These are phyloP conservation scores for Drosophila nigromelanica DNA, from an alignment of 1,140 invertebrate genomes.

Conservation along the genomic window DNA sequence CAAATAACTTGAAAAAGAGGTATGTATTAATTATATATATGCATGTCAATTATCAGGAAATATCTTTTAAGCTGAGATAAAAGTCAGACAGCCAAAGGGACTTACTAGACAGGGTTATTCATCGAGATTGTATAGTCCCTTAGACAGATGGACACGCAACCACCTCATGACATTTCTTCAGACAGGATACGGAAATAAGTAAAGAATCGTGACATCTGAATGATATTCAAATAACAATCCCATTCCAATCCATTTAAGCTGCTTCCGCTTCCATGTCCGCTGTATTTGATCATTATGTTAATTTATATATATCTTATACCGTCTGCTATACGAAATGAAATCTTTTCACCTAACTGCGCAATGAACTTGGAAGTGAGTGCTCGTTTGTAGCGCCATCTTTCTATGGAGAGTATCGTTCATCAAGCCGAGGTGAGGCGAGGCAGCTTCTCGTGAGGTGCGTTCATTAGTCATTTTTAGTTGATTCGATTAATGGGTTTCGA, in stretches of 20 bases:
- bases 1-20: too few species aligned
- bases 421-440: neutral
- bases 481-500: slow-evolving; percentile 77
- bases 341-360: neutral
- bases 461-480: slow-evolving; percentile 78
- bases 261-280: neutral
- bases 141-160: too few species aligned
- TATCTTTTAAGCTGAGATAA: too few species aligned
- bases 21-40: too few species aligned
- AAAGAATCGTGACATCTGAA: neutral
- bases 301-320: neutral
- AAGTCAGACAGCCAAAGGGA: too few species aligned
- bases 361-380: neutral
- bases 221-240: neutral
- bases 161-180: too few species aligned
- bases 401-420: neutral
- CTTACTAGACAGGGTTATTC: too few species aligned
- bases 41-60: too few species aligned
- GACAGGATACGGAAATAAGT: neutral
- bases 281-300: neutral
- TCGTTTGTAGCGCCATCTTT: neutral
- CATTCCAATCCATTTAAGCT: neutral
- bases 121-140: too few species aligned
- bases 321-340: neutral
- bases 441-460: slow-evolving; percentile 25